Evolutionary conservation across 2,888 invertebrate genomes (phyloP), one percentile per base, ranked within the genome.

Genomic region (Latrodectus elegans): DNA sequence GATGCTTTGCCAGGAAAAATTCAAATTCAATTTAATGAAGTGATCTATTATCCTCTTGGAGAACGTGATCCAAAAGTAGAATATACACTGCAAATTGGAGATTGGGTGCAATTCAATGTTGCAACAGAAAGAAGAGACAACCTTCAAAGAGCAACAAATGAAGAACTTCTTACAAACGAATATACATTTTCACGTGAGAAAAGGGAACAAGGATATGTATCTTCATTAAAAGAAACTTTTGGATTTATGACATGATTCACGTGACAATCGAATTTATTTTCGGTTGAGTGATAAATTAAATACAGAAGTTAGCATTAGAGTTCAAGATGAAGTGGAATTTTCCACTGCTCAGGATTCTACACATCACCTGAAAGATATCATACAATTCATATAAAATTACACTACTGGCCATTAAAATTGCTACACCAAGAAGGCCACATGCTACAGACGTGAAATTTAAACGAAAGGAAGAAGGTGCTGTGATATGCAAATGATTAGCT

Each of bases 111-210:
- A 92, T 99, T 99, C 92, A 95, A 95, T 91, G 95, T 99, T 90
- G 99, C 98, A n/a, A 98, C 97, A 0, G 99, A 99, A 93, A 94
- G 99, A 38, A 94, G 99, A 89, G 98, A 99, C 93, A 96, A 97
- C 92, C 22, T 22, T 22, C 22, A 22, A 22, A 22, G 22, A 22
- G 22, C 22, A 22, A 22, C 22, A 22, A 22, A 22, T 22, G 1
- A 1, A 22, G 22, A 22, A 22, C 22, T 22, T 22, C 22, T 22
- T 22, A 22, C 22, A 90, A 98, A 98, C 92, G 97, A 97, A 76
- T 98, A 97, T 92, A 94, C 95, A 89, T 96, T 98, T 71, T 97
- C 97, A 15, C 97, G 97, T 12, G 97, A 96, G 91, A 93, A 96
- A 91, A 94, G 99, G 88, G 98, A 22, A 22, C 22, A 22, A 1